phyloP scores from a whole-genome alignment of 2,888 invertebrate genomes.

The Phyllotreta striolata region DNA sequence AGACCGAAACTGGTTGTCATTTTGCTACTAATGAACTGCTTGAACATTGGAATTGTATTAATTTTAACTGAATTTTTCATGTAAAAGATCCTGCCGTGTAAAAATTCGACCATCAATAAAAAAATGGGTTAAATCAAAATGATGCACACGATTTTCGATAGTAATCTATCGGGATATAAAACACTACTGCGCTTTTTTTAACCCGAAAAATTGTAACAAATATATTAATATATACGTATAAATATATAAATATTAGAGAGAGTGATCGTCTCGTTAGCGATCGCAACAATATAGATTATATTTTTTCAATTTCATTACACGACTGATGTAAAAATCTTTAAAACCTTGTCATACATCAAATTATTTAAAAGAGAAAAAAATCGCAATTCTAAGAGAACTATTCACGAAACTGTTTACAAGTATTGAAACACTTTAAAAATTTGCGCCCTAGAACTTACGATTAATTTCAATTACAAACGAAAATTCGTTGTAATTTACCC shows the following conservation, averaged over 20 bases:
- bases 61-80: too few species aligned
- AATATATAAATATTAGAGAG: slow-evolving; percentile 13
- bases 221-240: not conserved
- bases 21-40: too few species aligned
- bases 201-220: not conserved
- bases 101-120: too few species aligned
- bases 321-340: slow-evolving; percentile 27
- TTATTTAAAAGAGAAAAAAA: slow-evolving; percentile 14
- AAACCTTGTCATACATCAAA: slow-evolving; percentile 9
- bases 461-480: slow-evolving; percentile 27
- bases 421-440: slow-evolving; percentile 20
- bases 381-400: slow-evolving; percentile 23
- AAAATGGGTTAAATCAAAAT: too few species aligned
- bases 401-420: slow-evolving; percentile 26
- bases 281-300: slow-evolving; percentile 17
- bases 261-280: slow-evolving; percentile 4
- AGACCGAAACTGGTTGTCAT: too few species aligned
- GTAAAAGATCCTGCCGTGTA: too few species aligned
- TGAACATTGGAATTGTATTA: too few species aligned
- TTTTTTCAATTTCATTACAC: slow-evolving; percentile 27
- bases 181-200: too few species aligned
- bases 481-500: slow-evolving; percentile 41
- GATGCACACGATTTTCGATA: too few species aligned
- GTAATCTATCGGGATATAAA: too few species aligned
- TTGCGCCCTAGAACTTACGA: not conserved